A percentile compares a stretch with the other conserved stretches of the same genome.
Conservation (phyloP, 1,140 invertebrate species). For the Eufriesea mexicana region DNA sequence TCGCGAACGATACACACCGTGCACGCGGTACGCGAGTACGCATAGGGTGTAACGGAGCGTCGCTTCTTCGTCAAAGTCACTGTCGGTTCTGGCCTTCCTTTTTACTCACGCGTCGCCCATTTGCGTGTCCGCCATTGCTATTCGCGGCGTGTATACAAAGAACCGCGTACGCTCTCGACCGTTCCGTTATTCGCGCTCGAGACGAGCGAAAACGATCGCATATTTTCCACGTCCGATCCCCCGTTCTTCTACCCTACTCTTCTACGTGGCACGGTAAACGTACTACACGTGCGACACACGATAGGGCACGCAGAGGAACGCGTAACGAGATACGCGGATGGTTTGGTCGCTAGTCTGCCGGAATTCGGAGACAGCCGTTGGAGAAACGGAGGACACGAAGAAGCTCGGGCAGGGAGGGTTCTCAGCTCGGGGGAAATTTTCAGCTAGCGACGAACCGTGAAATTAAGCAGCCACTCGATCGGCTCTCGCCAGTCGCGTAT, state of each 20-base stretch:
- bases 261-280: not conserved
- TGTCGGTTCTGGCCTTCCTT: not conserved
- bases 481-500: conserved; percentile 19
- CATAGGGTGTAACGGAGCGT: not conserved
- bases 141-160: conserved; percentile 14
- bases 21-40: too few species aligned
- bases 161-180: too few species aligned
- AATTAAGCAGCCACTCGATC: conserved; percentile 61
- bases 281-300: not conserved
- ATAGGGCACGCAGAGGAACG: not conserved
- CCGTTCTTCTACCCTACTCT: not conserved
- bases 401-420: conserved; percentile 9
- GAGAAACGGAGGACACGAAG: not conserved
- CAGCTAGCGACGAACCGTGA: conserved; percentile 61
- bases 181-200: conserved; percentile 14
- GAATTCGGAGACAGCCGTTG: too few species aligned
- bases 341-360: not conserved
- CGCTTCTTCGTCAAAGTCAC: not conserved
- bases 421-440: conserved; percentile 60
- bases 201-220: conserved; percentile 2
- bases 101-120: not conserved
- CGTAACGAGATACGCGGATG: not conserved
- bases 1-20: too few species aligned
- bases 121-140: not conserved
- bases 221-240: too few species aligned